These are phyloP conservation scores for Macaria liturata DNA, from an alignment of 2,888 invertebrate genomes.

Conservation along the genomic window DNA sequence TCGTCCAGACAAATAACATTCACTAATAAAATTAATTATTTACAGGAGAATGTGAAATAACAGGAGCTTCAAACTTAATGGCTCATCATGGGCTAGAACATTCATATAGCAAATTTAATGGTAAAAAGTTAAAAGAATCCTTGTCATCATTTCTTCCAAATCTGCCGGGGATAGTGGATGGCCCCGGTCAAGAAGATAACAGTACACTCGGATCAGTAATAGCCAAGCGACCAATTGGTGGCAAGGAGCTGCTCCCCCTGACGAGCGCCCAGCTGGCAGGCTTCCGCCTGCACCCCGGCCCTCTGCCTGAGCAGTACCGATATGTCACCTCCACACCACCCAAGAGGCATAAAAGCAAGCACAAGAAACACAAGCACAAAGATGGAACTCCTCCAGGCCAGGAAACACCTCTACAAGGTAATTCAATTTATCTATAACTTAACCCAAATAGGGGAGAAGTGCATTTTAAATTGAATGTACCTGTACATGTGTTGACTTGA, in stretches of 20 bases:
- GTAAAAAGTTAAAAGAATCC: conserved; percentile 97
- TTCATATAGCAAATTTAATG: conserved; percentile 98
- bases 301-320: conserved; percentile 97
- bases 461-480: too few relatives aligned
- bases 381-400: conserved; percentile 91
- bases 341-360: conserved; percentile 97
- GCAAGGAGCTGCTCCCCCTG: conserved; percentile 91
- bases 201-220: conserved; percentile 96
- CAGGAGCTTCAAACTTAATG: conserved; percentile 98
- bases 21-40: conserved; percentile 22
- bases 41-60: conserved; percentile 94
- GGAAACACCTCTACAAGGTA: conserved; percentile 89
- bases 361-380: conserved; percentile 97
- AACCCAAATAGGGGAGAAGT: too few relatives aligned
- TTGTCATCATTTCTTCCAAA: conserved; percentile 97
- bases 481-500: too few relatives aligned
- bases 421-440: too few relatives aligned
- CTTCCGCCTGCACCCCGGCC: conserved; percentile 97
- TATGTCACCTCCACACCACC: conserved; percentile 95
- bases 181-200: conserved; percentile 92
- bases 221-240: conserved; percentile 96
- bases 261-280: conserved; percentile 95
- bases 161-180: conserved; percentile 97
- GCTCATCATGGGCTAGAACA: conserved; percentile 98
- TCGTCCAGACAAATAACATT: too few relatives aligned